Base-by-base conservation (phyloP, 2,113 vertebrate species). In the Empidonax alnorum region DNA sequence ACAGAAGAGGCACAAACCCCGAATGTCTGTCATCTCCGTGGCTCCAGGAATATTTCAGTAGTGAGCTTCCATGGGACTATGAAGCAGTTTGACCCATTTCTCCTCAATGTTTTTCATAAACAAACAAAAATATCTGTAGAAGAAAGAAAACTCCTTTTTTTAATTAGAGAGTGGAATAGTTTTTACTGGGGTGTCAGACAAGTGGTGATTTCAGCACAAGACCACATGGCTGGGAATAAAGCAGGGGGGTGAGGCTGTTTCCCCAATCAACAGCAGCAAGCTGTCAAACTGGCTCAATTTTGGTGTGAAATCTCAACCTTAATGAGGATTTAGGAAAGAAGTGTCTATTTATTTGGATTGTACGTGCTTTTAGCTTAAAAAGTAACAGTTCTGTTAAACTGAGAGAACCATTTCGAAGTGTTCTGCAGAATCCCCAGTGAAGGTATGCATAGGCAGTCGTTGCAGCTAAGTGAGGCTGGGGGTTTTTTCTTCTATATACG, bases 201-300 rank as follows among this genome's bases (percentile, higher is more conserved):
- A 92, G 55, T 77, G 76, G 55, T 0, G 1, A 24, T 77, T 97
- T 92, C 80, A 71, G 82, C 21, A n/a, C 83, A 66, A 41, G 90
- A 84, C 59, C 93, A 59, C 88, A 67, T 94, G 94, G 83, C 89
- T 56, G 61, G 42, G 76, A 97, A 90, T 84, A 95, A 96, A 94
- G 92, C 92, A 77, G 50, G 61, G 59, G 50, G 66, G 50, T 74
- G 83, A 90, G 79, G 76, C 90, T 71, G 58, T 72, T 73, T 89
- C 83, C 71, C 59, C 85, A 62, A 0, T 71, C 83, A 87, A 55
- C 66, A 68, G 61, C 2, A 0, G 52, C 84, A 88, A 84, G 83
- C 88, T 96, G 94, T 97, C 95, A 93, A 84, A 85, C 82, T 93
- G 83, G 28, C 79, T 94, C 83, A 90, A 86, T 79, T 73, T 72